Evolutionary conservation across 1,140 invertebrate species (phyloP), one percentile per base, ranked within the genome.

Genomic region (Papilio polyxenes): DNA sequence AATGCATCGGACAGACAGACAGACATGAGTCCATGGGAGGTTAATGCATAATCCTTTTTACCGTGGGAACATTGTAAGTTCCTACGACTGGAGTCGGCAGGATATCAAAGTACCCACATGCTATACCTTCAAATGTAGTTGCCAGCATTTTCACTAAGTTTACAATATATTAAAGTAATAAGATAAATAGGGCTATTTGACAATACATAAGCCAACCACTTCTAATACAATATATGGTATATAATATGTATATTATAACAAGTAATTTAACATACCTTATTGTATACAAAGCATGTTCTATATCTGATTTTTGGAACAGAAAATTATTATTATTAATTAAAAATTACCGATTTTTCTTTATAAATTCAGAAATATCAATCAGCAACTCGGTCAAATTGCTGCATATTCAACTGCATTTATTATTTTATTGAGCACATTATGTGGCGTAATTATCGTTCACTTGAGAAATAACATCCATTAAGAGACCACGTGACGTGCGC

Each of bases 1-100:
- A 84, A 86, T 84, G 82, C 75, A 75, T 65, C 62, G 77, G 79
- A 85, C 75, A 75, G 82, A 75, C 75, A 49, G 23, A 80, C 79
- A 78, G 44, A 31, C 40, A 44, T 44, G 83, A 82, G 78, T 48
- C 84, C 85, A 84, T 87, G 85, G 85, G 88, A 88, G 81, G 83
- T 31, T 77, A 20, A 23, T 62, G 17, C 15, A 20, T 75, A 83
- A 84, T 69, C 82, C 77, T 80, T 85, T 80, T 83, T 83, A 83
- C 85, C 88, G 88, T 89, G 88, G 85, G 88, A 89, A 87, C 40
- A 20, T 84, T 74, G 37, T 31, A 84, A 15, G 10, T 4, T 65
- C 23, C 3, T 20, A 62, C 17, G n/a, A n/a, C 59, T 53, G 51
- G 3, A 56, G 13, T 62, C 59, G 6, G 6, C 7, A 20, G 59